Conservation (phyloP, 2,888 invertebrate genomes). For the Sarcophaga rosellei region DNA sequence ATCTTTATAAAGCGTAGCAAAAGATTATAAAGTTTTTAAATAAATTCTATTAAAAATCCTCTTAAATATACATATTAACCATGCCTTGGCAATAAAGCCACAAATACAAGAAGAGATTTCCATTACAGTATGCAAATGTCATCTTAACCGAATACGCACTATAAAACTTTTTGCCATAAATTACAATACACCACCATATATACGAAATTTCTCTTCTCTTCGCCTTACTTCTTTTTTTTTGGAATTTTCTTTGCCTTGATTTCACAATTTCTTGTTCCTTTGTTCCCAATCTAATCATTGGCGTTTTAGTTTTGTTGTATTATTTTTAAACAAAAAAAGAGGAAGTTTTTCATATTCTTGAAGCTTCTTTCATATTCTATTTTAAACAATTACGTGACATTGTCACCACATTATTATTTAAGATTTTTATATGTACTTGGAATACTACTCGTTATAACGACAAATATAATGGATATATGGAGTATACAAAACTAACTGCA, state of each 20-base stretch:
- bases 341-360: no score
- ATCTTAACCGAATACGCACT: constrained; percentile 56
- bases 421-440: constrained; percentile 9
- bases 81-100: constrained; percentile 41
- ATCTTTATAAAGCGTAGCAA: constrained; percentile 1
- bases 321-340: background rate
- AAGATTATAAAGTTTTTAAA: constrained; percentile 34
- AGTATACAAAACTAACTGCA: background rate
- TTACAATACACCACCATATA: constrained; percentile 26
- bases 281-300: no score
- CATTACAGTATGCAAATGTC: constrained; percentile 66
- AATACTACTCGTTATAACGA: background rate
- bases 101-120: constrained; percentile 47
- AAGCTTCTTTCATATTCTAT: background rate
- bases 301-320: no score
- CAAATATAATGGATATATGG: background rate
- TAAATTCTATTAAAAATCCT: constrained; percentile 16
- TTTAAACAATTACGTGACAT: constrained; percentile 65
- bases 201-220: constrained; percentile 32
- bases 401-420: constrained; percentile 60
- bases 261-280: background rate
- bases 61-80: background rate
- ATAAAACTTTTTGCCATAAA: constrained; percentile 63
- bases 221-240: background rate
- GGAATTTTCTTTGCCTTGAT: background rate